phyloP scores from a whole-genome alignment of 2,797 vertebrate genomes.

The Myotis daubentonii region DNA sequence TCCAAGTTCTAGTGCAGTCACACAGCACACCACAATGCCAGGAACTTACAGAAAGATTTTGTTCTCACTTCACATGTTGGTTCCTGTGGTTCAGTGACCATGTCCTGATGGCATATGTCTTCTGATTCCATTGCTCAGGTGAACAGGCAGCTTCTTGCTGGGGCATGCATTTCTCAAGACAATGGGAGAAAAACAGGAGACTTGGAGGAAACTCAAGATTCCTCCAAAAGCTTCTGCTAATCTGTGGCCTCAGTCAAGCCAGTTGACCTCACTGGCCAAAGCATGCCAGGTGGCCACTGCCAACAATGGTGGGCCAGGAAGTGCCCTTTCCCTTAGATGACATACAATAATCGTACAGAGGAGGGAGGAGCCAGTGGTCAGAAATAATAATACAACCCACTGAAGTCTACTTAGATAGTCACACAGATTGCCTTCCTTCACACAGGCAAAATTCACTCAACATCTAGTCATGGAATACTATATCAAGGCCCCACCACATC shows the following conservation, averaged over 20 bases:
- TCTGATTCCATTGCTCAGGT: not conserved
- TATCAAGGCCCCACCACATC: not conserved
- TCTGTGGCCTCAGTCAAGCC: not conserved
- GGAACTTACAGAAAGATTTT: not conserved
- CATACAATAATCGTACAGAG: not conserved
- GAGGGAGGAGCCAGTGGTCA: not conserved
- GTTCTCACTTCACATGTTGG: not conserved
- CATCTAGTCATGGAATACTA: not conserved
- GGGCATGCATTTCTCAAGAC: not conserved
- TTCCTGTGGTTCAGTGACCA: not conserved
- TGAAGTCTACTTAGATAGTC: not conserved
- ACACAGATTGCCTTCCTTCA: not conserved
- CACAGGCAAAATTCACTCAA: not conserved
- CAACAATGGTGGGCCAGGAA: fast-evolving
- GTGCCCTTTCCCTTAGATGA: not conserved
- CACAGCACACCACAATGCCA: not conserved
- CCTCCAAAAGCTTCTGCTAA: not conserved
- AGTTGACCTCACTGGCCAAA: not conserved
- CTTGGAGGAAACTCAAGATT: not conserved
- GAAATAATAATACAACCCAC: not conserved
- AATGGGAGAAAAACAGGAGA: not conserved
- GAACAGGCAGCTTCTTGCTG: not conserved
- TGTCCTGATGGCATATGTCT: not conserved
- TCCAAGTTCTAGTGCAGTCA: not conserved
- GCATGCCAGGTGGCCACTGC: not conserved